These are phyloP conservation scores for Stylophora pistillata DNA, from an alignment of 64 coral and sea anemone species.

Conservation along the genomic window DNA sequence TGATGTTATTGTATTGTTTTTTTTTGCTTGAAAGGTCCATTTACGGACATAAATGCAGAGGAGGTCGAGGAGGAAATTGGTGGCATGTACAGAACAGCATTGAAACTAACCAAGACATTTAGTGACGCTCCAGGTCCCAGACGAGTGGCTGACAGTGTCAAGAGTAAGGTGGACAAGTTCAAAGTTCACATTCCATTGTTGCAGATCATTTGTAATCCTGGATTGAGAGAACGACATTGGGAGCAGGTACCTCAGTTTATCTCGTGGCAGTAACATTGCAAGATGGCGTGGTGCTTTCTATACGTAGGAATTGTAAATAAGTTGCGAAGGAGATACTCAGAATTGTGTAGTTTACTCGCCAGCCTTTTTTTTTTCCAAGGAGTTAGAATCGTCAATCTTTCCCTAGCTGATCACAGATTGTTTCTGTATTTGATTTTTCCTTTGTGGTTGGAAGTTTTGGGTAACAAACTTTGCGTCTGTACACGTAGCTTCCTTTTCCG, in stretches of 20 bases:
- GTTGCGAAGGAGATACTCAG: too few relatives aligned
- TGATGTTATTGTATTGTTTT: neutral
- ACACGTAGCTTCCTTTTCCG: too few relatives aligned
- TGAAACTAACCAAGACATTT: constrained; percentile 92
- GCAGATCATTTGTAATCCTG: constrained; percentile 91
- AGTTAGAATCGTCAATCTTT: too few relatives aligned
- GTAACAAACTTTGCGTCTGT: too few relatives aligned
- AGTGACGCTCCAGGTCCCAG: constrained; percentile 76
- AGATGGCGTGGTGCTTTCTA: too few relatives aligned
- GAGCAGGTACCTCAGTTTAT: constrained; percentile 52
- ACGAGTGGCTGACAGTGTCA: constrained; percentile 82
- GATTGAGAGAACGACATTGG: constrained; percentile 87
- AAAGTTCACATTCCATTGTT: constrained; percentile 87
- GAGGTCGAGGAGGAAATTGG: constrained; percentile 94
- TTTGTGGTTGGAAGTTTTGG: too few relatives aligned
- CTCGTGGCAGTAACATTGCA: neutral
- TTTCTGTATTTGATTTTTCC: too few relatives aligned
- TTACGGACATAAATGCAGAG: constrained; percentile 92
- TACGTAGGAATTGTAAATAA: too few relatives aligned
- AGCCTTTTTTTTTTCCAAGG: too few relatives aligned
- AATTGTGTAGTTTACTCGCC: too few relatives aligned
- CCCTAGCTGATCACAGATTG: too few relatives aligned
- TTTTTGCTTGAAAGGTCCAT: constrained; percentile 69
- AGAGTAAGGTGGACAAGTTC: constrained; percentile 92
- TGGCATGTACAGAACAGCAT: constrained; percentile 77